These are phyloP conservation scores for Acrocephalus scirpaceus DNA, from an alignment of 2,797 vertebrate genomes.

Conservation along the genomic window DNA sequence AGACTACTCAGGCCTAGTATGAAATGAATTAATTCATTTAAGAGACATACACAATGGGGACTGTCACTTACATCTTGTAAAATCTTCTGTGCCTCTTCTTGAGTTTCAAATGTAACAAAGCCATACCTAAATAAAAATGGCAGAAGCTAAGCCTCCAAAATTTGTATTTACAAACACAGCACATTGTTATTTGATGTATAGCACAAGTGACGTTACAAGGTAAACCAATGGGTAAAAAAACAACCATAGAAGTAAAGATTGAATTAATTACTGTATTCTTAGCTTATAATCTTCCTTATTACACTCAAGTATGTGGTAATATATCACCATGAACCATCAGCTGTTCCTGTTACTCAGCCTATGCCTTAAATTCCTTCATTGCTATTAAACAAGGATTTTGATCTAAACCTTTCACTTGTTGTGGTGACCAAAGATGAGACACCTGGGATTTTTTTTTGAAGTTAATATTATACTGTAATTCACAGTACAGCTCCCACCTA, in stretches of 20 bases:
- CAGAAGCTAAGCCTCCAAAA: conserved; percentile 11
- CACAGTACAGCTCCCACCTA: not conserved
- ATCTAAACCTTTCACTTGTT: not conserved
- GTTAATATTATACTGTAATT: not conserved
- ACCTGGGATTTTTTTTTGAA: not conserved
- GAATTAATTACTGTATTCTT: not conserved
- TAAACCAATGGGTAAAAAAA: not conserved
- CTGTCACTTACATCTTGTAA: conserved; percentile 77
- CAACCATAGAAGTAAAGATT: rapidly evolving
- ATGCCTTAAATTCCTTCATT: not conserved
- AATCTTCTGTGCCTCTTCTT: conserved; percentile 87
- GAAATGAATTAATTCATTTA: not conserved
- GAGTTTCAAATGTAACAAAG: conserved; percentile 88
- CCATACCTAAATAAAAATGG: conserved; percentile 83
- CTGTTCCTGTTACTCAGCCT: not conserved
- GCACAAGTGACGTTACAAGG: not conserved
- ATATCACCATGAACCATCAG: not conserved
- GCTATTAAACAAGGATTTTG: not conserved
- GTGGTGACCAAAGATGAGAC: not conserved
- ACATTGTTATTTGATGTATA: not conserved
- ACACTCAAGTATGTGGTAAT: not conserved
- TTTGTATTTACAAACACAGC: not conserved
- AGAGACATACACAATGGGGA: not conserved
- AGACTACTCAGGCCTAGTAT: not conserved
- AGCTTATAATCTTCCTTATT: not conserved